A percentile compares a stretch with the other conserved stretches of the same genome.
These are phyloP conservation scores for Sesia bembeciformis DNA, from an alignment of 2,888 invertebrate species.

Conservation along the genomic window DNA sequence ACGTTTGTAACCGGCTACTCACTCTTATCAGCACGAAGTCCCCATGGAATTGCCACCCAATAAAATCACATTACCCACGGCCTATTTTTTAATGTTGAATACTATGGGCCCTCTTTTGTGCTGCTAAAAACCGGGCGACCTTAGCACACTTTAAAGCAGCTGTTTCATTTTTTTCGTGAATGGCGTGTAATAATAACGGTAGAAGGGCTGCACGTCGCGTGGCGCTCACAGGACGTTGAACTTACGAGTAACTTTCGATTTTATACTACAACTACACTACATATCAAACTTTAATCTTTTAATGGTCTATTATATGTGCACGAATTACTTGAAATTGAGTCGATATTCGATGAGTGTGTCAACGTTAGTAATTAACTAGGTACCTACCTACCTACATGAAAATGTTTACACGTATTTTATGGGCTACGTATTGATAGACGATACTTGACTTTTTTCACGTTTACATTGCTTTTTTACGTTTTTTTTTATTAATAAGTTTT, in stretches of 20 bases:
- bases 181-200: conserved; percentile 39
- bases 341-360: too few relatives aligned
- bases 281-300: not conserved
- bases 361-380: too few relatives aligned
- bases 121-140: conserved; percentile 37
- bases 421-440: too few relatives aligned
- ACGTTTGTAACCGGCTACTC: too few relatives aligned
- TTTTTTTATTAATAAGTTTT: too few relatives aligned
- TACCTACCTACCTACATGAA: too few relatives aligned
- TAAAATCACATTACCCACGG: conserved; percentile 21
- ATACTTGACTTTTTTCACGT: too few relatives aligned
- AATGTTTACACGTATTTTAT: too few relatives aligned
- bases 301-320: not conserved
- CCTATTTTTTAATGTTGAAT: conserved; percentile 19
- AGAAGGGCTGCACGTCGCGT: conserved; percentile 44
- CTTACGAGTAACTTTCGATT: conserved; percentile 17
- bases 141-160: conserved; percentile 47
- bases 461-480: too few relatives aligned
- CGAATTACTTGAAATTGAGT: too few relatives aligned
- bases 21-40: not conserved
- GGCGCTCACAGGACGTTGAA: conserved; percentile 53
- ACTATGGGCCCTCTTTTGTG: conserved; percentile 25
- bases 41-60: conserved; percentile 30
- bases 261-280: not conserved
- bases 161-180: conserved; percentile 27